These are phyloP conservation scores for Heliconius cydno DNA, from an alignment of 2,888 invertebrate genomes.

Conservation along the genomic window DNA sequence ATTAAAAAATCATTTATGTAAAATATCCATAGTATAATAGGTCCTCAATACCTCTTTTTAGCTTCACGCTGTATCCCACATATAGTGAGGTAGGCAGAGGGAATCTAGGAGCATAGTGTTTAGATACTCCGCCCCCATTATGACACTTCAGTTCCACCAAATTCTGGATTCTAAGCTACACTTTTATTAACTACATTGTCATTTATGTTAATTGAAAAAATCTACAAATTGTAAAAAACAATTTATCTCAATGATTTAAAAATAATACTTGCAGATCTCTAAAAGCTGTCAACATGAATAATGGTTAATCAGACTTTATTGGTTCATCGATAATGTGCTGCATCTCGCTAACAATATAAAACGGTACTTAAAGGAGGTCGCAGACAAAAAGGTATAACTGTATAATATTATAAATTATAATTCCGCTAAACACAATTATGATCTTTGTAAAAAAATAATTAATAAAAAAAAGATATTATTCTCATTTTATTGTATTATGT, in stretches of 20 bases:
- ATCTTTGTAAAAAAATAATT: no score
- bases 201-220: background rate
- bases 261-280: background rate
- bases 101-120: background rate
- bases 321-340: slow-evolving; percentile 29
- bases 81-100: background rate
- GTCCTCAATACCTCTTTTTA: background rate
- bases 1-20: background rate
- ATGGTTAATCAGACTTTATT: slow-evolving; percentile 32
- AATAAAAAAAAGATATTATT: no score
- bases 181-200: background rate
- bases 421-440: background rate
- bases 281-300: slow-evolving; percentile 26
- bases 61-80: background rate
- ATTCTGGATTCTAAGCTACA: no score
- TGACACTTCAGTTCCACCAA: background rate
- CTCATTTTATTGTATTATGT: no score
- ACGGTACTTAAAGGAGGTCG: slow-evolving; percentile 46
- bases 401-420: slow-evolving; percentile 18
- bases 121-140: background rate
- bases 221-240: background rate
- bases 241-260: background rate
- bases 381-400: slow-evolving; percentile 46
- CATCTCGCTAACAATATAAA: slow-evolving; percentile 40
- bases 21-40: background rate